Conservation (phyloP, 2,888 invertebrate genomes). For the Gryllus longicercus region DNA sequence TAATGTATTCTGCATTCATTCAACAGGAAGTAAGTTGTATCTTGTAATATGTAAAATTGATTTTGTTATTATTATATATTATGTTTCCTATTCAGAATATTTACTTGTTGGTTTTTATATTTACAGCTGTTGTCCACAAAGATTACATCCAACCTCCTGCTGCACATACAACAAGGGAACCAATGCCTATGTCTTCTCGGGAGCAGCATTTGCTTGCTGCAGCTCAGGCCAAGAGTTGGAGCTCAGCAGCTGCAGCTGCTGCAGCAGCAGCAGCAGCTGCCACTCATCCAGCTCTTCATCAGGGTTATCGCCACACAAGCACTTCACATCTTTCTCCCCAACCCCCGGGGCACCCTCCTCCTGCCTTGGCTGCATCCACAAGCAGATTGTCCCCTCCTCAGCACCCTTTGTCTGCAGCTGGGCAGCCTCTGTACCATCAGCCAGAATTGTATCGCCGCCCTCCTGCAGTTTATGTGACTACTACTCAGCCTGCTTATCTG, state of each 20-base stretch:
- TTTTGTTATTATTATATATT: too few relatives aligned
- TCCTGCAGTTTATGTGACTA: constrained; percentile 64
- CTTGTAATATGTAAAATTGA: too few relatives aligned
- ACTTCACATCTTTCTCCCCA: constrained; percentile 54
- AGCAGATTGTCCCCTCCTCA: constrained; percentile 52
- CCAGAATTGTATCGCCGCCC: constrained; percentile 62
- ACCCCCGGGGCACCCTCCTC: constrained; percentile 43
- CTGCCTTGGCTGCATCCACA: constrained; percentile 43
- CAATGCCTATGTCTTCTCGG: constrained; percentile 39
- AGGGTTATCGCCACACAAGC: constrained; percentile 45
- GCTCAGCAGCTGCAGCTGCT: constrained; percentile 27
- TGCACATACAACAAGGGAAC: constrained; percentile 56
- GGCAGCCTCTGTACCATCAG: constrained; percentile 62
- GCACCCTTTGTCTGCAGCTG: constrained; percentile 51
- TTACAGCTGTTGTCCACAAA: constrained; percentile 52
- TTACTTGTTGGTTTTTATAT: constrained; percentile 38
- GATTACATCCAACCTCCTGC: constrained; percentile 59
- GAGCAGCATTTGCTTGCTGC: constrained; percentile 56
- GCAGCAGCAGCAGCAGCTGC: constrained; percentile 43
- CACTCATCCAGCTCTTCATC: constrained; percentile 46
- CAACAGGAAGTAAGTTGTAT: too few relatives aligned
- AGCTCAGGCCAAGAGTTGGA: constrained; percentile 43
- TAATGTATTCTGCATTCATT: too few relatives aligned
- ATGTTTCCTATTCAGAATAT: too few relatives aligned
- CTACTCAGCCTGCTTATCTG: constrained; percentile 54